Percentiles rank a stretch among this genome's conserved stretches.
Conservation (phyloP, 2,797 vertebrate species). For the Chrysocyon brachyurus region DNA sequence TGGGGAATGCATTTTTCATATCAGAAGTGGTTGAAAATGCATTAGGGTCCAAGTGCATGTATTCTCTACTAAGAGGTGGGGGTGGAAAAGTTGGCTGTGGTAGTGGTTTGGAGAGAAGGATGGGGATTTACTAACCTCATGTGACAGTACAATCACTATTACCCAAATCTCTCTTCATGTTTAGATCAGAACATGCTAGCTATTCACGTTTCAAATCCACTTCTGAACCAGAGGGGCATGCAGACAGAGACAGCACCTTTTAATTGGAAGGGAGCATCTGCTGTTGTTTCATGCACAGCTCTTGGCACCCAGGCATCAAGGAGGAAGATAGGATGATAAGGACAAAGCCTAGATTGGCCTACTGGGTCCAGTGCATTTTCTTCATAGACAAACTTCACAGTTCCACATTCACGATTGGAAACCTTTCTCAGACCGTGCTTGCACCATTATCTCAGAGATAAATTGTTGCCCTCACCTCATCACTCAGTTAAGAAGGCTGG, state of each 20-base stretch:
- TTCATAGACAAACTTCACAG: neutral
- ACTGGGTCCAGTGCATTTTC: neutral
- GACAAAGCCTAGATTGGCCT: neutral
- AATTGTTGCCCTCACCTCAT: neutral
- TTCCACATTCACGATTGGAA: neutral
- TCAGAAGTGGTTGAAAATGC: conserved; percentile 58
- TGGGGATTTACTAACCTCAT: conserved; percentile 34
- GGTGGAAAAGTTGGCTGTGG: neutral
- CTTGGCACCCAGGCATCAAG: neutral
- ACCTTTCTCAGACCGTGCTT: neutral
- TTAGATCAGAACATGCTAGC: neutral
- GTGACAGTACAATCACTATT: conserved; percentile 64
- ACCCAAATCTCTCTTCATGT: conserved; percentile 28
- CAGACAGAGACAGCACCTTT: neutral
- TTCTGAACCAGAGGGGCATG: neutral
- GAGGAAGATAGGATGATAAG: neutral
- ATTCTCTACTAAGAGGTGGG: neutral
- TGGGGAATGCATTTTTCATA: conserved; percentile 35
- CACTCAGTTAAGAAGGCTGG: neutral
- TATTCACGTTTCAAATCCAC: neutral
- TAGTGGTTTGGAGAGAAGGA: neutral
- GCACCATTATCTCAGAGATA: neutral
- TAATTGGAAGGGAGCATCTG: neutral
- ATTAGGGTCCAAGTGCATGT: neutral
- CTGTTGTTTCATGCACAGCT: neutral